phyloP scores from a whole-genome alignment of 2,888 invertebrate species.

The Coelogynopora nodosa region DNA sequence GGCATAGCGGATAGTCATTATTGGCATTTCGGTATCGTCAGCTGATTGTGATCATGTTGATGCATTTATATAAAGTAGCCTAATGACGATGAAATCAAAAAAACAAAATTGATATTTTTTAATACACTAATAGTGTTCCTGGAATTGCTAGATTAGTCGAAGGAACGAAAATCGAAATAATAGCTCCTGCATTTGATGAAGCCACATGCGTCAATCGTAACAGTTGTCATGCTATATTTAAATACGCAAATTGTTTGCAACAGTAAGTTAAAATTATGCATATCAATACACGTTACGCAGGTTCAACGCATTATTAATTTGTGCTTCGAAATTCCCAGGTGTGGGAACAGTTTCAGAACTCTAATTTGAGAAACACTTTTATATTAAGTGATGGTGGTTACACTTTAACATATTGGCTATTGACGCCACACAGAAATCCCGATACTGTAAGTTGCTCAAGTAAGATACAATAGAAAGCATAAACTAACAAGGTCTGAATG shows the following conservation, averaged over 20 bases:
- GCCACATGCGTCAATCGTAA: neutral
- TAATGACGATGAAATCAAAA: neutral
- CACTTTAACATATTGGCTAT: too few relatives aligned
- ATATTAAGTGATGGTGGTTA: neutral
- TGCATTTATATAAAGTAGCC: neutral
- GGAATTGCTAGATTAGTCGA: neutral
- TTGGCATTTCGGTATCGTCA: neutral
- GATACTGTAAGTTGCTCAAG: too few relatives aligned
- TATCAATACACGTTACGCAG: neutral
- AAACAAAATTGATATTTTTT: neutral
- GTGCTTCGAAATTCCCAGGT: neutral
- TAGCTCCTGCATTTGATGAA: neutral
- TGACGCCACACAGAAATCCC: too few relatives aligned
- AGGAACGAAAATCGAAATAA: neutral
- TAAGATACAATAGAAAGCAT: too few relatives aligned
- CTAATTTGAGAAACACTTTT: neutral
- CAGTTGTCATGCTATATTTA: neutral
- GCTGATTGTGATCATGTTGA: neutral
- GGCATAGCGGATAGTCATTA: neutral
- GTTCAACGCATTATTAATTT: neutral
- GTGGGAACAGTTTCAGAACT: neutral
- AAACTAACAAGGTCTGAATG: too few relatives aligned
- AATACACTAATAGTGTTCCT: neutral
- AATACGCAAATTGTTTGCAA: neutral
- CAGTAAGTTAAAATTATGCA: neutral